Evolutionary conservation across 2,797 vertebrate genomes (phyloP), one percentile per base, ranked within the genome.

Genomic region (Hippopotamyrus pictus): DNA sequence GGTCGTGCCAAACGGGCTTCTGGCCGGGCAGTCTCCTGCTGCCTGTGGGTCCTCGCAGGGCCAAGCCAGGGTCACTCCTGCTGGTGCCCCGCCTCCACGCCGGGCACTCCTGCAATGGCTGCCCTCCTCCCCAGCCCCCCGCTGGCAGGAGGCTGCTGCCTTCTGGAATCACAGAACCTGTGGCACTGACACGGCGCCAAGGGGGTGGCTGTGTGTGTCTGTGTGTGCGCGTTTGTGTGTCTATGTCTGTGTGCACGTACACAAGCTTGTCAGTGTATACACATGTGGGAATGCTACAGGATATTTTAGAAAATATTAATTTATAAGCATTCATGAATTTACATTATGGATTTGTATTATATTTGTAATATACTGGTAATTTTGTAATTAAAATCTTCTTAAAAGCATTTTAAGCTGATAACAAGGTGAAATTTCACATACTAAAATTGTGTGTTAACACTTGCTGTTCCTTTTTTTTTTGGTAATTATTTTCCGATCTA

Each of bases 21-120:
- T 96, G 96, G 94, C 96, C 95, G 94, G 97, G 95, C 95, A 96
- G 95, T 96, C 96, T 95, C 96, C 96, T 95, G 96, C 96, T 96
- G 96, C 95, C 94, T 96, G 96, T 96, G 96, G 95, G 96, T 97
- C 96, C 93, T 93, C 95, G 95, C 96, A 85, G 82, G 82, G 82
- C 82, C 82, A 85, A 85, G 46, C 44, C 82, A 85, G 97, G 97
- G 97, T 97, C 97, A 97, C 95, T 94, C 91, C 94, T 94, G 94
- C 96, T 96, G 95, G 96, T 96, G 96, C 95, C 94, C 96, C 95
- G 95, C 94, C 94, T 95, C 95, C 93, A 95, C 95, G 94, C 95
- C 95, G 94, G 95, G 95, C 94, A 95, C 88, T 86, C 50, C 50
- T 94, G 94, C 93, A 95, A 93, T 95, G 93, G 91, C 93, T 94